Conservation (phyloP, 2,888 invertebrate species). For the Habroteleia sp. region DNA sequence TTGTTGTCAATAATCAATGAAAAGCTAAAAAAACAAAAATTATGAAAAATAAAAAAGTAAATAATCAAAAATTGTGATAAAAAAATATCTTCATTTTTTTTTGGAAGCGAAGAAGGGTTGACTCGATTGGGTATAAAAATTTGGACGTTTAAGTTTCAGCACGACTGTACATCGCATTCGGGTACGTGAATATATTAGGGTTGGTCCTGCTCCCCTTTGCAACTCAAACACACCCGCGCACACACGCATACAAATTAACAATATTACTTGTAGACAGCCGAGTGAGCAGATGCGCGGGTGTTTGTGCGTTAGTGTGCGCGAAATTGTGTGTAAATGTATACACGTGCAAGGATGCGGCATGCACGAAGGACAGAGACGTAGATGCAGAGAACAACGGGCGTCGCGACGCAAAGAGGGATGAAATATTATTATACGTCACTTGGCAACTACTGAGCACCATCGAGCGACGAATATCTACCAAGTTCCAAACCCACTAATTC, state of each 20-base stretch:
- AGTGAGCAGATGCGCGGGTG: conserved; percentile 45
- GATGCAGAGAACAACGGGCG: conserved; percentile 59
- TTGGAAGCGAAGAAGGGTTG: not conserved
- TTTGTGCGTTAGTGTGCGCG: conserved; percentile 50
- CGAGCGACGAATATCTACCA: conserved; percentile 72
- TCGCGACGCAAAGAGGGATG: conserved; percentile 69
- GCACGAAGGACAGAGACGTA: conserved; percentile 60
- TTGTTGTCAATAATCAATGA: not conserved
- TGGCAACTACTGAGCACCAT: conserved; percentile 79
- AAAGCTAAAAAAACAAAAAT: not conserved
- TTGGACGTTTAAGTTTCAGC: conserved; percentile 58
- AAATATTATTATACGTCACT: conserved; percentile 80
- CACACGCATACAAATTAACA: conserved; percentile 78
- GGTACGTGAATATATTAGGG: conserved; percentile 67
- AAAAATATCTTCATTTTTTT: conserved; percentile 4
- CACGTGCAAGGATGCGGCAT: conserved; percentile 52
- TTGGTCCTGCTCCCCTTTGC: conserved; percentile 65
- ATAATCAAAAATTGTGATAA: not conserved
- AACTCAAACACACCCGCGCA: conserved; percentile 64
- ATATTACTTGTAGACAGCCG: conserved; percentile 76
- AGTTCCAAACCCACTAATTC: conserved; percentile 78
- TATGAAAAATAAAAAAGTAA: not conserved
- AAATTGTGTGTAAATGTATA: conserved; percentile 59
- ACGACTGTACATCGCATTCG: conserved; percentile 65
- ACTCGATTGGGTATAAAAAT: conserved; percentile 29